Percentiles rank a stretch among this genome's conserved stretches.
Evolutionary conservation across 2,797 vertebrate genomes (phyloP).

Genomic region (Meriones psammophilus): DNA sequence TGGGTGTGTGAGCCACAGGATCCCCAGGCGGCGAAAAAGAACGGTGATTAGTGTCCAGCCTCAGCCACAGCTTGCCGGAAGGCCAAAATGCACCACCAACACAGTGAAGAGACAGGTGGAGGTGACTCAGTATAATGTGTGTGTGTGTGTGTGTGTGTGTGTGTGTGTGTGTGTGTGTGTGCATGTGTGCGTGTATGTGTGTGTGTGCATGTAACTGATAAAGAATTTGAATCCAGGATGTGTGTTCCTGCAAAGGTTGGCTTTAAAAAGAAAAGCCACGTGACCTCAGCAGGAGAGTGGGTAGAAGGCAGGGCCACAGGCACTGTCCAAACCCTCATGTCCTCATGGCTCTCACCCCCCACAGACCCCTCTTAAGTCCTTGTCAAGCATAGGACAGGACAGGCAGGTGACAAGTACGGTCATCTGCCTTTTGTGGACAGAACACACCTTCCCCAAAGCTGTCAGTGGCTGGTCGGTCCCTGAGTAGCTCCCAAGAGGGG

Average conservation of each 20-base stretch:
- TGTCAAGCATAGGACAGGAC: not conserved
- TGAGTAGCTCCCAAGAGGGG: not conserved
- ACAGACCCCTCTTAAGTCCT: not conserved
- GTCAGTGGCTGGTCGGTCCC: not conserved
- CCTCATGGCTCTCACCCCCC: not conserved
- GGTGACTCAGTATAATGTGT: too few relatives aligned
- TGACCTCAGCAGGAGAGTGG: not conserved
- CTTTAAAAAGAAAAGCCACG: not conserved
- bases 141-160: too few relatives aligned
- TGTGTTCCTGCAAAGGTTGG: not conserved
- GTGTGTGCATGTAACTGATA: too few relatives aligned
- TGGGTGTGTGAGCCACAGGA: not conserved
- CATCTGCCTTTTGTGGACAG: not conserved
- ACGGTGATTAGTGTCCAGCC: accelerated
- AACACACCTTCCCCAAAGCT: not conserved
- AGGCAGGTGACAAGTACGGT: not conserved
- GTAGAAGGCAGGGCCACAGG: accelerated
- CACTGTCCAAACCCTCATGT: not conserved
- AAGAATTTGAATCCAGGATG: not conserved
- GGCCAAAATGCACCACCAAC: not conserved
- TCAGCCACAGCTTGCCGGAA: accelerated
- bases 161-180: too few relatives aligned
- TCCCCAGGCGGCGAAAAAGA: accelerated
- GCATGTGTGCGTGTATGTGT: accelerated
- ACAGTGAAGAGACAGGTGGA: not conserved